These are phyloP conservation scores for Conchocele bisecta DNA, from an alignment of 2,888 invertebrate species.

Conservation along the genomic window DNA sequence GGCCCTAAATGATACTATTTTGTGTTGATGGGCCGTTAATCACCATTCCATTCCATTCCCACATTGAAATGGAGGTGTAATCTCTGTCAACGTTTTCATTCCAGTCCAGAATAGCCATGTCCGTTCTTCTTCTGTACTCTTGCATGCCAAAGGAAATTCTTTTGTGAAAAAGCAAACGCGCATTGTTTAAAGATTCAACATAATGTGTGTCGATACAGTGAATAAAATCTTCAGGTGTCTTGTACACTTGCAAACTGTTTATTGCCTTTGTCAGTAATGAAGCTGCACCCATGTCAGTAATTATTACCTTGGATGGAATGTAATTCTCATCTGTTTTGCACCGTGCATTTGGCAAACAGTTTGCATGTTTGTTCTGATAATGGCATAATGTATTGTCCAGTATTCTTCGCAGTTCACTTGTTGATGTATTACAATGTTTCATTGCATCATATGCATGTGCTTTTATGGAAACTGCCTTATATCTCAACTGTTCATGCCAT, in stretches of 20 bases:
- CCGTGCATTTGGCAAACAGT: neutral
- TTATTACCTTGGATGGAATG: neutral
- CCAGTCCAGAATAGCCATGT: conserved; percentile 4
- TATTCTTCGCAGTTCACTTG: conserved; percentile 2
- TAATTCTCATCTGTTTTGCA: conserved; percentile 9
- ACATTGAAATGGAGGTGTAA: no score
- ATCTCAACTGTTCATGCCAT: conserved; percentile 22
- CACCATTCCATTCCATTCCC: no score
- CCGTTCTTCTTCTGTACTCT: conserved; percentile 1
- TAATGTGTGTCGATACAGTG: conserved; percentile 41
- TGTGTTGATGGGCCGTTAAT: no score
- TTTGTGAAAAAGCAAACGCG: conserved; percentile 2
- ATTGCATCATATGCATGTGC: conserved; percentile 25
- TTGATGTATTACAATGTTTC: conserved; percentile 13
- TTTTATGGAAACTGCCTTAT: conserved; percentile 27
- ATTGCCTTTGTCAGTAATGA: conserved; percentile 3
- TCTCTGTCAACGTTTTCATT: conserved; percentile 9
- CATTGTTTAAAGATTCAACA: conserved; percentile 43
- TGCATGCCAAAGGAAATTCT: conserved; percentile 4
- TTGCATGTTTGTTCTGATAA: conserved; percentile 5
- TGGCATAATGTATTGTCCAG: conserved; percentile 32
- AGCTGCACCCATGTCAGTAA: conserved; percentile 10
- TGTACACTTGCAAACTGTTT: conserved; percentile 30
- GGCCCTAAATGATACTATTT: no score
- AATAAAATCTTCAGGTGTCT: conserved; percentile 32